Percentiles rank a stretch among this genome's conserved stretches.
Conservation (phyloP, 2,797 vertebrate genomes). For the Myotis pilosus region DNA sequence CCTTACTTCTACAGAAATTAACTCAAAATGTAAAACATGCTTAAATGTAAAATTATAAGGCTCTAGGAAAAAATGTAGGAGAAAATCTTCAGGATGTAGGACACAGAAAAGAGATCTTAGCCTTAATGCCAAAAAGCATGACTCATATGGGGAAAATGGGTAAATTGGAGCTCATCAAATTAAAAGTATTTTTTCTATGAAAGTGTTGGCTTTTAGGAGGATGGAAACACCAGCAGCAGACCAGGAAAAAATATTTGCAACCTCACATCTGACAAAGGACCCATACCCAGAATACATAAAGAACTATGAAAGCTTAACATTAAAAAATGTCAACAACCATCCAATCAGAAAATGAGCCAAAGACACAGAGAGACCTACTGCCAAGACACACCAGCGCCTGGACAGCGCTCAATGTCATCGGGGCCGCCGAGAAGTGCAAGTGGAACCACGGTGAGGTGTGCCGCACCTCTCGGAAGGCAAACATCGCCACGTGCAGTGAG, state of each 20-base stretch:
- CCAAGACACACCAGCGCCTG: fast-evolving
- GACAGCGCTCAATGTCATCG: not conserved
- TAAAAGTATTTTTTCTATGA: not conserved
- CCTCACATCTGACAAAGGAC: not conserved
- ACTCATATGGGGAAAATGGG: not conserved
- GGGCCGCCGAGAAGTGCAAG: not conserved
- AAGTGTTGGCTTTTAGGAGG: not conserved
- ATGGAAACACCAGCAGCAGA: not conserved
- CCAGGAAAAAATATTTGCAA: not conserved
- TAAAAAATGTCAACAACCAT: not conserved
- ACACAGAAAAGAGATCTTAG: not conserved
- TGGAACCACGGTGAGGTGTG: fast-evolving
- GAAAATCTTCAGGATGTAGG: not conserved
- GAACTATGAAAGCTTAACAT: not conserved
- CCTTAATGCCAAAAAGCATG: not conserved
- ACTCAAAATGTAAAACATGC: not conserved
- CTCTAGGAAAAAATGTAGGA: not conserved
- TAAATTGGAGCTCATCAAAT: not conserved
- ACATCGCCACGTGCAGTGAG: no score
- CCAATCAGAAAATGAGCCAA: not conserved
- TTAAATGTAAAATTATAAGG: not conserved
- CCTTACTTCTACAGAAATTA: not conserved
- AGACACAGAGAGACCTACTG: not conserved
- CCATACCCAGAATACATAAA: not conserved
- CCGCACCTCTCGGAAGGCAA: not conserved